Percentiles rank a stretch among this genome's conserved stretches.
phyloP scores from a whole-genome alignment of 2,797 vertebrate genomes.

The Vireo griseus region DNA sequence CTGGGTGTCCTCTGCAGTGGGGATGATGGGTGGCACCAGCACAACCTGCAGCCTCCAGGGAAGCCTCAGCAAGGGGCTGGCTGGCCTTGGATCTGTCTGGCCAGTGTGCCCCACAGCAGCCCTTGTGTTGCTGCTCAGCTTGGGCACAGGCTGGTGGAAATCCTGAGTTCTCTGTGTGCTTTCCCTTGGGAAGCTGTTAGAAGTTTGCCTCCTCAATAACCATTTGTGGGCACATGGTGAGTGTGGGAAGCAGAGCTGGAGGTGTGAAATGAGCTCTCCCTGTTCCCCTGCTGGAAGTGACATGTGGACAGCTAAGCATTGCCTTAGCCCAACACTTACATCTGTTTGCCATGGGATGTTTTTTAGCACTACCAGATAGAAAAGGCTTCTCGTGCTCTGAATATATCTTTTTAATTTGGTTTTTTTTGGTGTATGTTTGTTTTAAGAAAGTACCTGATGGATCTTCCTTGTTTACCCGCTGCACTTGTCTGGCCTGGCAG shows the following conservation, averaged over 20 bases:
- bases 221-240: not conserved
- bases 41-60: not conserved
- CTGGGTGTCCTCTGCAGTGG: not conserved
- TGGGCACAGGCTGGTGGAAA: not conserved
- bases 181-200: not conserved
- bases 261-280: not conserved
- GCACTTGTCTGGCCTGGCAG: not conserved
- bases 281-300: not conserved
- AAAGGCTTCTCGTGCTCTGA: not conserved
- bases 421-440: not conserved
- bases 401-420: not conserved
- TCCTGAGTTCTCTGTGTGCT: not conserved
- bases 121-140: not conserved
- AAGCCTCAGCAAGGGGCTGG: not conserved
- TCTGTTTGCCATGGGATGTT: not conserved
- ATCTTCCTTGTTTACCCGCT: not conserved
- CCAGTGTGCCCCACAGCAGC: rapidly evolving
- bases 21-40: not conserved
- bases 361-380: not conserved
- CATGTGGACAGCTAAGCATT: not conserved
- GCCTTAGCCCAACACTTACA: not conserved
- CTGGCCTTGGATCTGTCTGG: not conserved
- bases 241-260: not conserved
- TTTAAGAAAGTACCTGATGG: not conserved
- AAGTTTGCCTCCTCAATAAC: not conserved